Conservation (phyloP, 1,140 invertebrate species). For the Psilanteris sp. region DNA sequence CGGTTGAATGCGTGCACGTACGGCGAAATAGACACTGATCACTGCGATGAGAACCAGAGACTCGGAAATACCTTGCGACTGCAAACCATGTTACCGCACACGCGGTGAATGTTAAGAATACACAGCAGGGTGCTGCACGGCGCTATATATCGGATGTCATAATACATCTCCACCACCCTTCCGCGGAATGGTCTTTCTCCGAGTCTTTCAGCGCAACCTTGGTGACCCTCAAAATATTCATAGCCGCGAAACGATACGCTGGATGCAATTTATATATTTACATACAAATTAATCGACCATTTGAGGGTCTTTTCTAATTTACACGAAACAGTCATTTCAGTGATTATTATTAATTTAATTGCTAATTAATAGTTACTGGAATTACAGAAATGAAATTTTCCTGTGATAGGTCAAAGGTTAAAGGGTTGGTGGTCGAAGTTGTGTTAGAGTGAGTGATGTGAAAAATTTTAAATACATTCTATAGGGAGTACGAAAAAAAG, state of each 20-base stretch:
- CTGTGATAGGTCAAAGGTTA: no score
- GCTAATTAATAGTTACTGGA: no score
- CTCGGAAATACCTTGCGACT: slow-evolving; percentile 75
- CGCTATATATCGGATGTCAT: slow-evolving; percentile 79
- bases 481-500: no score
- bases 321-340: no score
- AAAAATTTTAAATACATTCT: no score
- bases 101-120: slow-evolving; percentile 79
- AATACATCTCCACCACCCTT: slow-evolving; percentile 70
- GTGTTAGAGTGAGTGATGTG: no score
- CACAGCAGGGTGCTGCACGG: slow-evolving; percentile 69
- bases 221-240: slow-evolving; percentile 71
- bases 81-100: slow-evolving; percentile 79
- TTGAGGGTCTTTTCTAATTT: no score
- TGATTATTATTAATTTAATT: no score
- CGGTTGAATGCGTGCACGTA: slow-evolving; percentile 56
- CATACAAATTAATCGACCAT: no score
- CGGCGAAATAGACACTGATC: slow-evolving; percentile 65
- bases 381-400: no score
- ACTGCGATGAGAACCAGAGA: slow-evolving; percentile 64
- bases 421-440: no score
- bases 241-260: not conserved
- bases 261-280: no score
- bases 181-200: slow-evolving; percentile 33
- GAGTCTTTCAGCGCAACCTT: slow-evolving; percentile 69